These are phyloP conservation scores for Ceratoteleas bidentatus DNA, from an alignment of 1,140 invertebrate genomes.

Conservation along the genomic window DNA sequence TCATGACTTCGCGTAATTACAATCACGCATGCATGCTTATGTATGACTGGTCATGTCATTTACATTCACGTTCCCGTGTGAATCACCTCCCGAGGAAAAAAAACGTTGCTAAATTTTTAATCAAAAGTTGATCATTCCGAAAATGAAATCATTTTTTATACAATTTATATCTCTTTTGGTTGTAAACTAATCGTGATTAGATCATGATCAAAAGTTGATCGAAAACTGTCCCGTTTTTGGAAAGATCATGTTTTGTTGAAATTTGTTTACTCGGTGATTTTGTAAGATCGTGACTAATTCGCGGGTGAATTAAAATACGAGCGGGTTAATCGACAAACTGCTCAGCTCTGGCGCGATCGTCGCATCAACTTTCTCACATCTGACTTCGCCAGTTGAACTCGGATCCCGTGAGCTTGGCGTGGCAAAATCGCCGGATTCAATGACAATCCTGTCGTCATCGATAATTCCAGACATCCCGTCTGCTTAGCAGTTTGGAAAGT, in stretches of 20 bases:
- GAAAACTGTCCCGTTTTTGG: too few species aligned
- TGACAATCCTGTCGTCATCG: conserved; percentile 55
- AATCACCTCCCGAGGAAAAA: conserved; percentile 9
- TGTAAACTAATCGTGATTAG: too few species aligned
- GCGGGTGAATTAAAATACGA: conserved; percentile 5
- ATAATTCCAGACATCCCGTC: conserved; percentile 49
- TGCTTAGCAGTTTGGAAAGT: conserved; percentile 57
- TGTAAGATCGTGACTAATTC: too few species aligned
- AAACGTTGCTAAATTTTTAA: too few species aligned
- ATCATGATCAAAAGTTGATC: too few species aligned
- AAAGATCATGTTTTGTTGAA: too few species aligned
- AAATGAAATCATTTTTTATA: too few species aligned
- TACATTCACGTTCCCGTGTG: conserved; percentile 39
- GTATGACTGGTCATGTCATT: conserved; percentile 36
- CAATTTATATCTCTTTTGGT: too few species aligned
- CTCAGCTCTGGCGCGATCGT: neutral
- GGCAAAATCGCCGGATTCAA: conserved; percentile 44
- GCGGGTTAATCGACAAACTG: neutral
- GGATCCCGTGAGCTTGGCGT: conserved; percentile 9
- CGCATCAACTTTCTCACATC: conserved; percentile 11
- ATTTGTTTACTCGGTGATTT: too few species aligned
- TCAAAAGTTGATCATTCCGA: too few species aligned
- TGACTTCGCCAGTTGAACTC: conserved; percentile 27
- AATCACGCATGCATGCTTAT: conserved; percentile 55
- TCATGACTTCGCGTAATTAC: conserved; percentile 56